Conservation (phyloP, 1,140 invertebrate species). For the Trichonephila inaurata region DNA sequence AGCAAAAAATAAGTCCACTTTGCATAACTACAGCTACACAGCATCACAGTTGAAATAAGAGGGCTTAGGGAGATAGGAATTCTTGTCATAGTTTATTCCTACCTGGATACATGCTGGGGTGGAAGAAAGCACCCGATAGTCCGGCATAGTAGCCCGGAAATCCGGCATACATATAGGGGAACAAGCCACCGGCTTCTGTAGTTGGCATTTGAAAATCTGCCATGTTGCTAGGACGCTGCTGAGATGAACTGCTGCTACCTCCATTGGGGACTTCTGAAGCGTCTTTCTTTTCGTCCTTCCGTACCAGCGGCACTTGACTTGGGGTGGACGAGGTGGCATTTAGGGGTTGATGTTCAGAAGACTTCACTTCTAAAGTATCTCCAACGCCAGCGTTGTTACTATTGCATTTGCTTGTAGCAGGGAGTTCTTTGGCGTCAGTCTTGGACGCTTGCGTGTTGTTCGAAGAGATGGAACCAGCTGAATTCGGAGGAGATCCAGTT, state of each 20-base stretch:
- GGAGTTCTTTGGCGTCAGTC: slow-evolving; percentile 40
- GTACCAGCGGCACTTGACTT: neutral
- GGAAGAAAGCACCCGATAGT: slow-evolving; percentile 80
- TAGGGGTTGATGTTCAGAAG: slow-evolving; percentile 21
- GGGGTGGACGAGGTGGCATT: slow-evolving; percentile 50
- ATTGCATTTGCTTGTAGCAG: slow-evolving; percentile 61
- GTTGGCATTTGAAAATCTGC: slow-evolving; percentile 74
- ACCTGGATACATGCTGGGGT: slow-evolving; percentile 81
- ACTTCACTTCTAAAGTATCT: neutral
- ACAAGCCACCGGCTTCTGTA: slow-evolving; percentile 79
- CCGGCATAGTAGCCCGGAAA: slow-evolving; percentile 81
- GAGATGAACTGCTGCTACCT: neutral
- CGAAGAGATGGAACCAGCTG: slow-evolving; percentile 47
- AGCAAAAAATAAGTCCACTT: slow-evolving; percentile 62
- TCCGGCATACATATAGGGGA: slow-evolving; percentile 82
- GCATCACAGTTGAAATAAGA: slow-evolving; percentile 70
- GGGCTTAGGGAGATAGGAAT: slow-evolving; percentile 40
- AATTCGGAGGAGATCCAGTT: slow-evolving; percentile 56
- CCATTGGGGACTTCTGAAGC: slow-evolving; percentile 49
- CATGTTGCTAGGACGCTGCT: slow-evolving; percentile 61
- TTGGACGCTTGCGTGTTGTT: slow-evolving; percentile 34
- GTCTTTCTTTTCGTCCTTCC: slow-evolving; percentile 69
- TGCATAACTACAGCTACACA: slow-evolving; percentile 66
- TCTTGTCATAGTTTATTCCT: slow-evolving; percentile 78
- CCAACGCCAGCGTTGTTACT: slow-evolving; percentile 53